Conservation (phyloP, 2,888 invertebrate genomes). For the Aleiodes leptofemur region DNA sequence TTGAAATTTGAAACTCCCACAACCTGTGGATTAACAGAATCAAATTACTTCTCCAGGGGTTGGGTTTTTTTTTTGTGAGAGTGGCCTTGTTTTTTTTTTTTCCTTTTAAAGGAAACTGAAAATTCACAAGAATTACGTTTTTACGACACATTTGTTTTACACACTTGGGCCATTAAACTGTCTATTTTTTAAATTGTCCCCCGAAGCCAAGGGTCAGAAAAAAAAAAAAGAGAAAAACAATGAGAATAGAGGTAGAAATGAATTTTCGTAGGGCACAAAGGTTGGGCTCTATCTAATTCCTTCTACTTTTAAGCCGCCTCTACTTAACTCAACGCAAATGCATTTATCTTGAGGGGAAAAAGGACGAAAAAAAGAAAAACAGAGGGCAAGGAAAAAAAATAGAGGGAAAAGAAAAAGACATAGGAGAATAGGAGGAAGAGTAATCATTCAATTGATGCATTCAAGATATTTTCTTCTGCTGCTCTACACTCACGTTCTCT, state of each 20-base stretch:
- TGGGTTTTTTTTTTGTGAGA: too few relatives aligned
- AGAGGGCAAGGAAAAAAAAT: slow-evolving; percentile 40
- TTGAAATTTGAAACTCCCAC: too few relatives aligned
- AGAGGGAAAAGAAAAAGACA: background rate
- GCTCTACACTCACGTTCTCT: slow-evolving; percentile 23
- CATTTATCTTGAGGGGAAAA: slow-evolving; percentile 53
- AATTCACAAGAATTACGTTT: too few relatives aligned
- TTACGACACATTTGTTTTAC: too few relatives aligned
- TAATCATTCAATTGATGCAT: slow-evolving; percentile 55
- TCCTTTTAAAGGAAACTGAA: too few relatives aligned
- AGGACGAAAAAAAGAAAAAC: background rate
- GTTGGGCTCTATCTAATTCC: slow-evolving; percentile 15
- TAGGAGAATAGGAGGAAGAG: slow-evolving; percentile 22
- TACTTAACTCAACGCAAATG: slow-evolving; percentile 54
- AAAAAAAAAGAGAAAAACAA: background rate
- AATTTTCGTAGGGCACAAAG: slow-evolving; percentile 15
- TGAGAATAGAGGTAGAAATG: slow-evolving; percentile 12
- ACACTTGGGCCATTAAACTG: background rate
- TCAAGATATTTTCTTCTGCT: slow-evolving; percentile 45
- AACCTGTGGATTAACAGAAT: too few relatives aligned
- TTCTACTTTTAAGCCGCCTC: slow-evolving; percentile 49
- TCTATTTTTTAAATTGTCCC: slow-evolving; percentile 12
- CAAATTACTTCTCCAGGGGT: too few relatives aligned
- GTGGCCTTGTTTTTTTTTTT: too few relatives aligned
- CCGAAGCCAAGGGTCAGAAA: slow-evolving; percentile 5